phyloP scores from a whole-genome alignment of 37 sponge, comb jelly and placozoan species.

The Corticium candelabrum region DNA sequence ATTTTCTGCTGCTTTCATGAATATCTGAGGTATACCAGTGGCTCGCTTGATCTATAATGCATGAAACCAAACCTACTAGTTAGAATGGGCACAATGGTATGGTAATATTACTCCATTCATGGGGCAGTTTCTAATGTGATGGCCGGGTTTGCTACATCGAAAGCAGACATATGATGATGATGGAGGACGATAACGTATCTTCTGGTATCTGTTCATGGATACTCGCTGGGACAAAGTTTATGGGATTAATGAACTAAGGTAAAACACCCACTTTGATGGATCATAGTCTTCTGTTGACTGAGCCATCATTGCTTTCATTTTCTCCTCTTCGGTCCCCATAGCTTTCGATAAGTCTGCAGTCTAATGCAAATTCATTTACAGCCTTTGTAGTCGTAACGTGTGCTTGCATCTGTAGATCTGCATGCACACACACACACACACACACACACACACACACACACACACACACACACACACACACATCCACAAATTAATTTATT shows the following conservation, averaged over 20 bases:
- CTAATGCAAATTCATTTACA: slow-evolving; percentile 43
- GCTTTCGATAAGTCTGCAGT: slow-evolving; percentile 54
- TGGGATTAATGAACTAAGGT: not conserved
- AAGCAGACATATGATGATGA: slow-evolving; percentile 72
- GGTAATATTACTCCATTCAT: not conserved
- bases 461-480: too few species aligned
- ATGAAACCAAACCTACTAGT: too few species aligned
- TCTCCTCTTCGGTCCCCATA: slow-evolving; percentile 80
- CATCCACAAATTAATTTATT: too few species aligned
- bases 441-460: too few species aligned
- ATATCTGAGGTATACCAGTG: not conserved
- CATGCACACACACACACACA: too few species aligned
- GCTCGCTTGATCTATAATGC: not conserved
- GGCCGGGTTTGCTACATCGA: slow-evolving; percentile 74
- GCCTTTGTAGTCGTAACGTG: not conserved
- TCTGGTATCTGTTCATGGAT: too few species aligned
- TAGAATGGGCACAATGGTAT: too few species aligned
- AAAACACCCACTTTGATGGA: slow-evolving; percentile 41
- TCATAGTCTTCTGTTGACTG: slow-evolving; percentile 58
- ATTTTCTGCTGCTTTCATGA: not conserved
- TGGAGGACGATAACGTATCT: too few species aligned
- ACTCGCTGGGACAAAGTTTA: too few species aligned
- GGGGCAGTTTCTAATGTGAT: slow-evolving; percentile 76
- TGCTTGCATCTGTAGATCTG: too few species aligned
- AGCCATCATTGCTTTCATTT: slow-evolving; percentile 75